A percentile compares a stretch with the other conserved stretches of the same genome.
Evolutionary conservation across 2,797 vertebrate species (phyloP).

Genomic region (Etheostoma nigrum): DNA sequence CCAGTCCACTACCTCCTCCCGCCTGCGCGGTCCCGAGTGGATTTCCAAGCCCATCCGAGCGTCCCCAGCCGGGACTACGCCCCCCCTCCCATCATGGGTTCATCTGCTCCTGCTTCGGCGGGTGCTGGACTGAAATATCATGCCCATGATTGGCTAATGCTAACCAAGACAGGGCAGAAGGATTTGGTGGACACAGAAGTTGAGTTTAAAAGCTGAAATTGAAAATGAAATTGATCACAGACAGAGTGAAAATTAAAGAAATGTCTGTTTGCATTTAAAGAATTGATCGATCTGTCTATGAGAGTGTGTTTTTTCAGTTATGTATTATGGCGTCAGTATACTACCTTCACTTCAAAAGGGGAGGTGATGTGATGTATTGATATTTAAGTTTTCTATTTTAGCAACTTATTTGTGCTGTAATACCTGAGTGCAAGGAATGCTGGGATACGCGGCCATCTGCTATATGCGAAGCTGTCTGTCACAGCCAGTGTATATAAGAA

Average conservation of each 20-base stretch:
- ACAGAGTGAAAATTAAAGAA: neutral
- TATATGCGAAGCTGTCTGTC: too few relatives aligned
- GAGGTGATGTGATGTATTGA: too few relatives aligned
- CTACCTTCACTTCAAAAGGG: too few relatives aligned
- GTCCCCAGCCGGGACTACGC: conserved; percentile 81
- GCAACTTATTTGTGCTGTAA: too few relatives aligned
- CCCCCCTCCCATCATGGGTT: conserved; percentile 65
- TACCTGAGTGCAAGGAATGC: too few relatives aligned
- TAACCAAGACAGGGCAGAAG: conserved; percentile 78
- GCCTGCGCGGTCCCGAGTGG: conserved; percentile 80
- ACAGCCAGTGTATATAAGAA: too few relatives aligned
- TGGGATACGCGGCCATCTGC: too few relatives aligned
- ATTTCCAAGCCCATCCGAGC: conserved; percentile 87
- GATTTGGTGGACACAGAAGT: conserved; percentile 65
- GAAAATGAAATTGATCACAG: neutral
- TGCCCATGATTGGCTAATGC: conserved; percentile 74
- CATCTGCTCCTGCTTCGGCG: conserved; percentile 46
- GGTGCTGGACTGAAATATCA: conserved; percentile 69
- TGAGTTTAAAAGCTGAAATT: too few relatives aligned
- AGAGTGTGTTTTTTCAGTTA: neutral
- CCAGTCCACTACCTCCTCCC: conserved; percentile 73
- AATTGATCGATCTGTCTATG: neutral
- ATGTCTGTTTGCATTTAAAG: neutral
- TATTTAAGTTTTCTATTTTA: too few relatives aligned
- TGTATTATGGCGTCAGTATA: too few relatives aligned